Evolutionary conservation across 1,140 invertebrate genomes (phyloP).

Genomic region (Drosophila nigrodunni): DNA sequence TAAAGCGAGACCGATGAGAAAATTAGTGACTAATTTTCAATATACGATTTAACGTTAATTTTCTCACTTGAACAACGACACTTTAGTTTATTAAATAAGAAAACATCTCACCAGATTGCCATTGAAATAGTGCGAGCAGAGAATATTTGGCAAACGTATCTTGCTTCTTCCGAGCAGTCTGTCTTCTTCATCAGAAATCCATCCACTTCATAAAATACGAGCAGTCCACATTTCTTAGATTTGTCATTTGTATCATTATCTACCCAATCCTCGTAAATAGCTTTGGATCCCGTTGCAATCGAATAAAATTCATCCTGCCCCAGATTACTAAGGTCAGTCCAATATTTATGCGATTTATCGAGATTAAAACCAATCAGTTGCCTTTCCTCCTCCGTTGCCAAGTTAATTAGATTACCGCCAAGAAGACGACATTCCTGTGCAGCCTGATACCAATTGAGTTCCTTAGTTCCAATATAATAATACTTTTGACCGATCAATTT

Average conservation of each 20-base stretch:
- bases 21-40: too few species aligned
- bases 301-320: slow-evolving; percentile 32
- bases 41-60: too few species aligned
- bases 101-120: slow-evolving; percentile 21
- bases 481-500: slow-evolving; percentile 13
- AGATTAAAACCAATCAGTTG: not conserved
- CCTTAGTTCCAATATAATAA: slow-evolving; percentile 17
- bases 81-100: not conserved
- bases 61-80: not conserved
- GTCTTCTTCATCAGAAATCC: slow-evolving; percentile 27
- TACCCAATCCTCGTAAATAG: not conserved
- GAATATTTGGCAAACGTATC: slow-evolving; percentile 28
- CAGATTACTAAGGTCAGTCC: slow-evolving; percentile 31
- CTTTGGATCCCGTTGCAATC: slow-evolving; percentile 21
- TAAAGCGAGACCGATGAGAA: not conserved
- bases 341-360: slow-evolving; percentile 19
- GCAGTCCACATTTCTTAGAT: slow-evolving; percentile 2
- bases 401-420: slow-evolving; percentile 26
- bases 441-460: slow-evolving; percentile 35
- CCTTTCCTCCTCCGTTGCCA: slow-evolving; percentile 4
- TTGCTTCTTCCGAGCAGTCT: slow-evolving; percentile 12
- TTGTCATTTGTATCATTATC: not conserved
- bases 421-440: slow-evolving; percentile 35
- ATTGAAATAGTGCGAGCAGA: slow-evolving; percentile 31
- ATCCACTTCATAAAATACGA: slow-evolving; percentile 14